These are phyloP conservation scores for Drosophila nasuta DNA, from an alignment of 1,140 invertebrate genomes.

Conservation along the genomic window DNA sequence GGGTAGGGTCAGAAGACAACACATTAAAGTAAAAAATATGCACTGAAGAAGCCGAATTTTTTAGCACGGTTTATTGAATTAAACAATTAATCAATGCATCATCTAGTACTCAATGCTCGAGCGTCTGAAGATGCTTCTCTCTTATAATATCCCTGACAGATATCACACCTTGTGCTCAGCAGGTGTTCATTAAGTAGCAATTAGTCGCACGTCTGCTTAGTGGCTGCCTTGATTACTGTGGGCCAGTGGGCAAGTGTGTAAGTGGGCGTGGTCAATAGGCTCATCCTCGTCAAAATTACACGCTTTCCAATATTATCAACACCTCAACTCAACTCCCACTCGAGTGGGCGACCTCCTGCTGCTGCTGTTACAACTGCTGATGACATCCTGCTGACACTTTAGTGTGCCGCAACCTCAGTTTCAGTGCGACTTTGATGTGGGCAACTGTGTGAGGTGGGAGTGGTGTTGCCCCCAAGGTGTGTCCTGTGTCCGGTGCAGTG, in stretches of 20 bases:
- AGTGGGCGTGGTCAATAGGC: constrained; percentile 30
- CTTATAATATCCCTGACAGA: constrained; percentile 18
- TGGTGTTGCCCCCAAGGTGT: constrained; percentile 37
- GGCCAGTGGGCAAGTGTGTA: constrained; percentile 32
- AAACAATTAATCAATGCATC: constrained; percentile 20
- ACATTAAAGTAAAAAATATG: constrained; percentile 5
- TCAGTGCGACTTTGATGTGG: constrained; percentile 61
- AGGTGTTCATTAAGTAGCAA: constrained; percentile 66
- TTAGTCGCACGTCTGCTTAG: constrained; percentile 62
- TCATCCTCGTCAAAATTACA: constrained; percentile 66
- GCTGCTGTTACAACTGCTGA: constrained; percentile 16
- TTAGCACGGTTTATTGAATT: neutral
- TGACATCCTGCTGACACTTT: constrained; percentile 75
- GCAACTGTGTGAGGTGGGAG: constrained; percentile 12
- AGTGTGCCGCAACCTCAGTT: constrained; percentile 46
- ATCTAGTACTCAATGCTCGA: neutral
- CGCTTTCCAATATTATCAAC: constrained; percentile 72
- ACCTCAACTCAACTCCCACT: constrained; percentile 10
- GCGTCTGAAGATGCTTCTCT: neutral
- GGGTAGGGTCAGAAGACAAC: constrained; percentile 5
- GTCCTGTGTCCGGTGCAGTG: constrained; percentile 33
- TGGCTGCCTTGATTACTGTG: constrained; percentile 41
- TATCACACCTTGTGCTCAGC: constrained; percentile 28
- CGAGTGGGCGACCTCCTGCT: constrained; percentile 15
- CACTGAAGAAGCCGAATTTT: neutral